Base-by-base conservation (phyloP, 2,113 vertebrate species). In the Ailuropoda melanoleuca region DNA sequence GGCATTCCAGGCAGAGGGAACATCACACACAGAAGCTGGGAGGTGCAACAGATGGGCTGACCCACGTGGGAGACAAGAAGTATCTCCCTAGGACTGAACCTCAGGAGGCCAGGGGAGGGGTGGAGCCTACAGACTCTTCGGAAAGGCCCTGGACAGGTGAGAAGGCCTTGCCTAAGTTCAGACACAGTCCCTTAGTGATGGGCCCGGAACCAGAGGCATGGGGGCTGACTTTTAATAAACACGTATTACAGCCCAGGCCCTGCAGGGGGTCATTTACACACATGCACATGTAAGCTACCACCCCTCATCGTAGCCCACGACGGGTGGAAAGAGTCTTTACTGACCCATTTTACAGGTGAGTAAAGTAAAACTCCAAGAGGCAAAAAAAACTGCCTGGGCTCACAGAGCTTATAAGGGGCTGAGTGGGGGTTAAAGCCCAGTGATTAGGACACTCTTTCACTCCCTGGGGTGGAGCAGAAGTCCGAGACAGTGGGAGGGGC, bases 201-300 rank as follows among this genome's bases (percentile, higher is more conserved):
- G 34, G 66, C 31, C 62, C 29, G 24, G 55, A 56, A 90, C 62
- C 50, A 29, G 58, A 77, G 74, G 37, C 74, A 43, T 0, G 3
- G 62, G 37, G 50, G 1, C 58, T 72, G 46, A 46, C 66, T 39
- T 46, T 83, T 31, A 77, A 26, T 21, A 56, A n/a, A 14, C 0
- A 8, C 1, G 6, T 29, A 23, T 58, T 26, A n/a, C 3, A 77
- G 31, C 18, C 31, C 31, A 55, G 46, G 48, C 18, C 39, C 21
- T 43, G 10, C 14, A 0, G 3, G 29, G 15, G 68, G 24, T n/a
- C 43, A 24, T 23, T 53, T 34, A 53, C 12, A 93, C 31, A 31
- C 1, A 7, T 1, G 0, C 3, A 46, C 0, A 0, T n/a, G 24
- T 15, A 23, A 82, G 72, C 6, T 14, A 23, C 48, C 62, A 70